Evolutionary conservation across 2,888 invertebrate genomes (phyloP), one percentile per base, ranked within the genome.

Genomic region (Thecophora atra): DNA sequence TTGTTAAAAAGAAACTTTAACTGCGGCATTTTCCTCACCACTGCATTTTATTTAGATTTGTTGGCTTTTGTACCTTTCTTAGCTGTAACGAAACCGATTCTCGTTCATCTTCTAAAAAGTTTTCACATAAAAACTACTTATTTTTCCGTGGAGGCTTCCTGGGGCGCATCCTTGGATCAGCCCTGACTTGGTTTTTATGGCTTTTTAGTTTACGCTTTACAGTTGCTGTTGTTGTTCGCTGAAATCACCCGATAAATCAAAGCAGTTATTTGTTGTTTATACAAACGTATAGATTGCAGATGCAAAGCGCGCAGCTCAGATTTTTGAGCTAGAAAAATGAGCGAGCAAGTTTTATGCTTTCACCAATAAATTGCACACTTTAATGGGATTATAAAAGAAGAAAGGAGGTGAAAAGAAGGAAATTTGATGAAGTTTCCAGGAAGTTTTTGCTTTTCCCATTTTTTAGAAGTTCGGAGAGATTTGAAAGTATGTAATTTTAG

Each of bases 121-220:
- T 68, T 68, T 68, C 42, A 26, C 58, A 68, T 58, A 68, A 68
- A 58, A 68, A 44, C 37, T 42, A 21, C 24, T 58, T 68, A 68
- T 58, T 68, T 68, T 58, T 58, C 30, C 24, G 6, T 56, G 26
- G 11, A 26, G 11, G 56, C 26, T 15, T 56, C 13, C 13, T 24
- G 26, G 2, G 6, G 26, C 21, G 56, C 26, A 56, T 56, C 26
- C 56, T 60, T 13, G 60, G 15, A 60, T 60, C 60, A 60, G 26
- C 30, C 17, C 17, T 30, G 60, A 15, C 60, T 60, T 26, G 28
- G n/a, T 60, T 60, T 60, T 60, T 60, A 60, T 60, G 17, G 60
- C 17, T 28, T 60, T 26, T 60, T 28, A 30, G 60, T 60, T 60
- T n/a, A 60, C 60, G 30, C 30, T 60, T 26, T 60, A 26, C n/a